Conservation (phyloP, 92 coral and sea anemone species). For the Umimayanthus chanpuru region DNA sequence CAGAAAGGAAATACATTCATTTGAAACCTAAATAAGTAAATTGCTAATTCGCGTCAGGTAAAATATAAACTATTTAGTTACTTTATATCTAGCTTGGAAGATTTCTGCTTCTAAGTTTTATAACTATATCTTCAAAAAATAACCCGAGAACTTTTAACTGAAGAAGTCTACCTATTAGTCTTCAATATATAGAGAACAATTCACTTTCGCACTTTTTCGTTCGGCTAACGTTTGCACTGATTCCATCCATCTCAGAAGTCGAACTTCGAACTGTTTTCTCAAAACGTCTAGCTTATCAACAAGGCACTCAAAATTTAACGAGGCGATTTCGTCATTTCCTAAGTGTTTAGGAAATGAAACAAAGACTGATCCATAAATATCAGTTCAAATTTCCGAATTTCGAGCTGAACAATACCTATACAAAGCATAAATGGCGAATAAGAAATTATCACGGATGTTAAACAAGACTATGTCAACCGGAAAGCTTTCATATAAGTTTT, state of each 20-base stretch:
- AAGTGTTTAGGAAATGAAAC: conserved; percentile 1
- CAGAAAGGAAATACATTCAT: background rate
- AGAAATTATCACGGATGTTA: too few species aligned
- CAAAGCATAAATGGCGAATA: background rate
- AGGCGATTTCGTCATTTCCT: background rate
- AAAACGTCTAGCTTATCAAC: too few species aligned
- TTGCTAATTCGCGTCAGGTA: background rate
- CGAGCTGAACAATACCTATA: background rate
- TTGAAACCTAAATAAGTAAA: too few species aligned
- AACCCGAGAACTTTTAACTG: background rate
- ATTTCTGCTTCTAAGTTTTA: background rate
- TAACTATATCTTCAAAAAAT: too few species aligned
- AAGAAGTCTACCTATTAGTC: background rate
- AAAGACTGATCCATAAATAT: background rate
- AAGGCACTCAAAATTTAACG: background rate
- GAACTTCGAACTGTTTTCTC: background rate
- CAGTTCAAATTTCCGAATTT: background rate
- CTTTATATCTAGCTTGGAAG: background rate
- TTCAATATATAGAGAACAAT: background rate
- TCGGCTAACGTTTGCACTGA: background rate
- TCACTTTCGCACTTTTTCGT: background rate
- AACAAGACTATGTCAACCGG: too few species aligned
- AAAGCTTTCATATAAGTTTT: too few species aligned
- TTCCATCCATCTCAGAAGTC: background rate
- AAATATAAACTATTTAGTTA: background rate